Conservation (phyloP, 2,888 invertebrate species). For the Cordilura impudica region DNA sequence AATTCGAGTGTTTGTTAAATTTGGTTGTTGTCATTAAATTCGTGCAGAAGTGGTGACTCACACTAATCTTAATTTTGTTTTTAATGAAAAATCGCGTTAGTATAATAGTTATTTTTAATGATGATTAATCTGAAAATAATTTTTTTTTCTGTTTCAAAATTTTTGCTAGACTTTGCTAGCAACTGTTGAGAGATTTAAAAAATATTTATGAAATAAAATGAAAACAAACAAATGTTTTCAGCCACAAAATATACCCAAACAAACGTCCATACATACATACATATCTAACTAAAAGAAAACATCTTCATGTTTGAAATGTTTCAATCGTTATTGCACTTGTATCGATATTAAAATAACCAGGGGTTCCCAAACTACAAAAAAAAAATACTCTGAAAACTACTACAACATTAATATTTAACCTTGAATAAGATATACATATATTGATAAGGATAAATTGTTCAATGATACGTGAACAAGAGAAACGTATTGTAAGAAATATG, state of each 20-base stretch:
- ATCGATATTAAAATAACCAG: no score
- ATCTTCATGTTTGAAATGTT: neutral
- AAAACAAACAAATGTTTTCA: neutral
- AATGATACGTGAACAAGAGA: no score
- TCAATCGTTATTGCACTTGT: no score
- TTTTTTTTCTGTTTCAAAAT: no score
- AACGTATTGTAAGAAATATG: no score
- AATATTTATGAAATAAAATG: neutral
- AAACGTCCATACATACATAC: neutral
- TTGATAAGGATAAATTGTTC: no score
- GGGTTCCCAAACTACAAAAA: no score
- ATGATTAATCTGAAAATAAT: neutral
- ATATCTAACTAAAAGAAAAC: neutral
- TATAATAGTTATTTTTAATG: neutral
- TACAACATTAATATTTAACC: no score
- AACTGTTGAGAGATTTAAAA: neutral
- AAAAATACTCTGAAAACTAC: no score
- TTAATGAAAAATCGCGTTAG: neutral
- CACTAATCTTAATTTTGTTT: constrained; percentile 5
- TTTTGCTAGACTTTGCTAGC: neutral
- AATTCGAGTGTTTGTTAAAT: neutral
- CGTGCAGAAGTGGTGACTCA: constrained; percentile 21
- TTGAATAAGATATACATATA: no score
- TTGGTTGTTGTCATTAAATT: constrained; percentile 10
- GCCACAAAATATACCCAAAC: neutral